Evolutionary conservation across 2,797 vertebrate species (phyloP).

Genomic region (Micrastur ruficollis): DNA sequence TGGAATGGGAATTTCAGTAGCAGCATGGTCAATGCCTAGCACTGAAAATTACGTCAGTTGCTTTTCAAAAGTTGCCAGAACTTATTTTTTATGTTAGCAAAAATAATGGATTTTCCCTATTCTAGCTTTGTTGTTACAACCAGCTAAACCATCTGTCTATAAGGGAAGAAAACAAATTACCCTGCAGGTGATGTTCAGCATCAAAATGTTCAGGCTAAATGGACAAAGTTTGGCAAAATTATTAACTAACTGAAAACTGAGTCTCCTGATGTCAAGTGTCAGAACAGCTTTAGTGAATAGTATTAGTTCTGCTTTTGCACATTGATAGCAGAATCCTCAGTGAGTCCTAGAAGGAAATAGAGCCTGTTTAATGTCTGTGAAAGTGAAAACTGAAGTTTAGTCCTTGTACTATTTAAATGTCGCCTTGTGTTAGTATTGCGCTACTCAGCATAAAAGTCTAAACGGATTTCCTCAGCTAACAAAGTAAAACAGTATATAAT

Average conservation of each 20-base stretch:
- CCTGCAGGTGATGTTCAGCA: not conserved
- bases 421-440: not conserved
- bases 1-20: not conserved
- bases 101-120: not conserved
- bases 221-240: not conserved
- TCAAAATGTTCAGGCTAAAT: not conserved
- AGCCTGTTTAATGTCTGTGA: not conserved
- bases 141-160: not conserved
- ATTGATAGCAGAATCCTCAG: not conserved
- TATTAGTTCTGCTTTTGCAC: not conserved
- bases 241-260: not conserved
- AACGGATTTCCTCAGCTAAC: conserved; percentile 4
- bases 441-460: conserved; percentile 3
- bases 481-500: not conserved
- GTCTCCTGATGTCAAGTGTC: not conserved
- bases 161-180: not conserved
- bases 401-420: not conserved
- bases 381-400: not conserved
- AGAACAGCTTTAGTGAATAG: not conserved
- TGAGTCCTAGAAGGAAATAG: not conserved
- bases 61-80: not conserved
- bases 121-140: not conserved
- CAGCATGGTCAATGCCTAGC: not conserved
- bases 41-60: not conserved
- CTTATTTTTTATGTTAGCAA: not conserved